These are phyloP conservation scores for Hipposideros armiger DNA, from an alignment of 2,113 vertebrate species.

Conservation along the genomic window DNA sequence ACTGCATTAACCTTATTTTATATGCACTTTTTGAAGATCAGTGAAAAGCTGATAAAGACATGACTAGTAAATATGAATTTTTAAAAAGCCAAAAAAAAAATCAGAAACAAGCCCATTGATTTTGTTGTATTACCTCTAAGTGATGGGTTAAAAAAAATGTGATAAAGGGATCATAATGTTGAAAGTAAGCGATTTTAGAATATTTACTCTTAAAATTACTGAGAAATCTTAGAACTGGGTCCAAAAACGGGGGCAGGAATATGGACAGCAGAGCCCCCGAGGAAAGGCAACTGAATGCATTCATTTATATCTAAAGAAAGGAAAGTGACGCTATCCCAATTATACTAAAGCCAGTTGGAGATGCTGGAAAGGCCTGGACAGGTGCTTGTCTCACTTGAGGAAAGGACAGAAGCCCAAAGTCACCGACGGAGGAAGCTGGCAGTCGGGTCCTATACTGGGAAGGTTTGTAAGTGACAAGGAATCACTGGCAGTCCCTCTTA, in stretches of 20 bases:
- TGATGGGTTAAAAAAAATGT: neutral
- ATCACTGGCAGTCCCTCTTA: no score
- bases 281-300: neutral
- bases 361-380: accelerated
- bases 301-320: neutral
- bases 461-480: no score
- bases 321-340: neutral
- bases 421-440: accelerated
- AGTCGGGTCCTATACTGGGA: no score
- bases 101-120: neutral
- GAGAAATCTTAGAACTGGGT: neutral
- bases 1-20: neutral
- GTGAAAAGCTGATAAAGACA: neutral
- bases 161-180: neutral
- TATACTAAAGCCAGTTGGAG: neutral
- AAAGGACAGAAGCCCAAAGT: no score
- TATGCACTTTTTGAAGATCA: neutral
- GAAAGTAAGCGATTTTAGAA: neutral
- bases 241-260: neutral
- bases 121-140: neutral
- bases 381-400: neutral
- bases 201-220: neutral
- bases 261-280: no score
- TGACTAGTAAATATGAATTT: neutral
- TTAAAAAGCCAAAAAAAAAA: neutral